phyloP scores from a whole-genome alignment of 2,888 invertebrate species.

The Acleris literana region DNA sequence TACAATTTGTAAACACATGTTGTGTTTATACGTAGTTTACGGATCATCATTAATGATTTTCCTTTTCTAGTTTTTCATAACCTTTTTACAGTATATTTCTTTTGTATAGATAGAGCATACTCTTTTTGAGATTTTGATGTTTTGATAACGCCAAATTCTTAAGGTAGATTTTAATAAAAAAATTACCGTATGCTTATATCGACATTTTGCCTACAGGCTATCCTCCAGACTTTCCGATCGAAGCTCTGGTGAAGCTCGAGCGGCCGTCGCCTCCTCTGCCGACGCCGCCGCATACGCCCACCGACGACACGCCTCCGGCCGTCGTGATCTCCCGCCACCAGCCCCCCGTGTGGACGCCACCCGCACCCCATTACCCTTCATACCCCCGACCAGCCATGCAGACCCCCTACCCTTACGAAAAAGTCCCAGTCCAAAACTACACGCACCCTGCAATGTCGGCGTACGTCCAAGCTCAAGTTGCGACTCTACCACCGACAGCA shows the following conservation, averaged over 20 bases:
- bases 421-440: constrained; percentile 64
- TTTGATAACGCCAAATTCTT: too few species aligned
- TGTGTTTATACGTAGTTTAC: not conserved
- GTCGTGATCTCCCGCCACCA: constrained; percentile 74
- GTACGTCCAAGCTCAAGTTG: constrained; percentile 77
- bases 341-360: constrained; percentile 62
- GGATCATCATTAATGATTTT: too few species aligned
- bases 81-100: too few species aligned
- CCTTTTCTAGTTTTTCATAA: too few species aligned
- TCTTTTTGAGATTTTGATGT: too few species aligned
- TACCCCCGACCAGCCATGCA: constrained; percentile 70
- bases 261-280: constrained; percentile 85
- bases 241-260: constrained; percentile 84
- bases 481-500: constrained; percentile 72
- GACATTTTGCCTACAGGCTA: constrained; percentile 71
- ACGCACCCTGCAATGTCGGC: constrained; percentile 71
- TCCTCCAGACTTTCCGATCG: constrained; percentile 83
- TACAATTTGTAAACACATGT: too few species aligned
- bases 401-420: constrained; percentile 71
- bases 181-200: not conserved
- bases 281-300: constrained; percentile 90
- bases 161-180: too few species aligned
- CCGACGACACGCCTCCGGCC: constrained; percentile 83
- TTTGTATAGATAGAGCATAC: too few species aligned
- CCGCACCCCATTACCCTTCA: constrained; percentile 63